phyloP scores from a whole-genome alignment of 2,797 vertebrate genomes.

The Muraenolepis orangiensis region DNA sequence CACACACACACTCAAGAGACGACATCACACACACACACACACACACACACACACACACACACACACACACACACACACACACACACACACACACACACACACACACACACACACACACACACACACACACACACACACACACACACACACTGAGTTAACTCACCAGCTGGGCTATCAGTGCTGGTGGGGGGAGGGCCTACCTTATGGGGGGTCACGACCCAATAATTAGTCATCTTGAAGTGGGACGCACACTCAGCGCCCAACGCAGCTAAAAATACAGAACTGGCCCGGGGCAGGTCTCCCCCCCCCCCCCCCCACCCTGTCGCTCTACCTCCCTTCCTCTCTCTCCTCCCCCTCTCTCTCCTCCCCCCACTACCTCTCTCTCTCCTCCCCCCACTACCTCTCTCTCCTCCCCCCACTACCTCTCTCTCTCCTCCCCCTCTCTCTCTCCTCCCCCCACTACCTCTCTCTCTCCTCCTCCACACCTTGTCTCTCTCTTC shows the following conservation, averaged over 20 bases:
- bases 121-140: slow-evolving; percentile 13
- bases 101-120: slow-evolving; percentile 13
- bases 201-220: slow-evolving; percentile 57
- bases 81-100: slow-evolving; percentile 17
- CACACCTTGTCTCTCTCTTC: slow-evolving; percentile 5
- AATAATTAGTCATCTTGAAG: slow-evolving; percentile 73
- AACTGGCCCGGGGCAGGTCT: slow-evolving; percentile 42
- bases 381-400: slow-evolving; percentile 18
- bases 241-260: slow-evolving; percentile 43
- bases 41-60: background rate
- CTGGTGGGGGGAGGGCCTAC: slow-evolving; percentile 26
- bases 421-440: slow-evolving; percentile 12
- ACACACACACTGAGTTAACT: slow-evolving; percentile 31
- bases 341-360: background rate
- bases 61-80: slow-evolving; percentile 4
- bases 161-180: slow-evolving; percentile 4
- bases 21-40: slow-evolving; percentile 33
- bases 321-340: background rate
- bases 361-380: too few relatives aligned
- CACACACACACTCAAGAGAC: slow-evolving; percentile 14
- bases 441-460: background rate
- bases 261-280: slow-evolving; percentile 68
- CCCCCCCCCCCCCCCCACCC: slow-evolving; percentile 14
- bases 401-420: background rate
- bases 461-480: slow-evolving; percentile 15